Evolutionary conservation across 1,140 invertebrate genomes (phyloP).

Genomic region (Nebria ingens): DNA sequence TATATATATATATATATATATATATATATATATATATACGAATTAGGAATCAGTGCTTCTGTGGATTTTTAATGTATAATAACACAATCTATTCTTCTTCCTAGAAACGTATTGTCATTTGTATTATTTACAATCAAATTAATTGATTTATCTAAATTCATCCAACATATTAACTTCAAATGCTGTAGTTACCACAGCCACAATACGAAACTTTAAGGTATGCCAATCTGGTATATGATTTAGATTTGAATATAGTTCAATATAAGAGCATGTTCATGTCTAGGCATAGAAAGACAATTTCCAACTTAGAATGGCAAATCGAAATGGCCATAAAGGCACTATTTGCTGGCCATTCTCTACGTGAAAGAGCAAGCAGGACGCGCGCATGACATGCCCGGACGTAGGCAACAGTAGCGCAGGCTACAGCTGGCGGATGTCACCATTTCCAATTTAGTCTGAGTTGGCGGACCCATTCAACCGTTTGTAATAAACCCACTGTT

Average conservation of each 20-base stretch:
- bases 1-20: no score
- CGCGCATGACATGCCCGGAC: not conserved
- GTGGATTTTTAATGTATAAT: no score
- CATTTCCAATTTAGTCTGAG: slow-evolving; percentile 8
- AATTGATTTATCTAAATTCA: no score
- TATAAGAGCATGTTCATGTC: not conserved
- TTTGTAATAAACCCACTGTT: not conserved
- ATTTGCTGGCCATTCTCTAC: not conserved
- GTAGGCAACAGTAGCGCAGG: not conserved
- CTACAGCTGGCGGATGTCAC: not conserved
- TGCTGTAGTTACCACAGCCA: no score
- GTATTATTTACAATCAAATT: no score
- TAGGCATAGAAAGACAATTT: not conserved
- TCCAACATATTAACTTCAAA: no score
- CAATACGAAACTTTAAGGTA: no score
- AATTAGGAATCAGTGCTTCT: no score
- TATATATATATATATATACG: no score
- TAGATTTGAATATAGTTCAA: not conserved
- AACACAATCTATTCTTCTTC: no score
- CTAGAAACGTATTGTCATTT: no score
- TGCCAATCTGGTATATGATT: no score
- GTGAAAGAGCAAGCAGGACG: not conserved
- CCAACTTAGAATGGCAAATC: slow-evolving; percentile 3
- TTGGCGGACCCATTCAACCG: not conserved
- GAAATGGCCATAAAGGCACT: not conserved